Percentiles rank a stretch among this genome's conserved stretches.
Conservation (phyloP, 1,140 invertebrate species). For the Gyrodactylus bullatarudis region DNA sequence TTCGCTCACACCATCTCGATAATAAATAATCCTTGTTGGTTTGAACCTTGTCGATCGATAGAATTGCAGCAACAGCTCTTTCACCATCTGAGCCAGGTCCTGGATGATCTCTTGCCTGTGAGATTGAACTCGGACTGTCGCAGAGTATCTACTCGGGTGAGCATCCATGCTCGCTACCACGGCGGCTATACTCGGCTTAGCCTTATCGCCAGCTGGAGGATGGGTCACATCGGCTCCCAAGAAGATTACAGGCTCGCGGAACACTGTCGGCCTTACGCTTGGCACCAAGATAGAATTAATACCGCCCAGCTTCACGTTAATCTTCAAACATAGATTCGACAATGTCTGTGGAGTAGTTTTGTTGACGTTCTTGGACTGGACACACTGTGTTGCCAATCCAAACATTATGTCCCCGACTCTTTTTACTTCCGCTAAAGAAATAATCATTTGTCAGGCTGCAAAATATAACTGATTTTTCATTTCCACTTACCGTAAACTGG, state of each 20-base stretch:
- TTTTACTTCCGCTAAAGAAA: constrained; percentile 53
- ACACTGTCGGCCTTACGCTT: constrained; percentile 31
- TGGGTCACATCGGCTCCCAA: constrained; percentile 95
- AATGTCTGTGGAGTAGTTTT: constrained; percentile 96
- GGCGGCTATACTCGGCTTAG: constrained; percentile 87
- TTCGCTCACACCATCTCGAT: constrained; percentile 79
- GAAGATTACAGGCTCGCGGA: constrained; percentile 81
- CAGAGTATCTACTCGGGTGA: constrained; percentile 87
- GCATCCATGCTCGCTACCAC: constrained; percentile 90
- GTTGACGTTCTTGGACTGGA: constrained; percentile 97
- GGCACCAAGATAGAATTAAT: constrained; percentile 96
- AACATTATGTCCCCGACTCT: constrained; percentile 89
- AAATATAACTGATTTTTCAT: not conserved
- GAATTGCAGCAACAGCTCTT: constrained; percentile 63
- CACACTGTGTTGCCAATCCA: constrained; percentile 97
- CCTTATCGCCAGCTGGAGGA: constrained; percentile 88
- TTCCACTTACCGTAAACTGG: constrained; percentile 46
- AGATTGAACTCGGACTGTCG: constrained; percentile 86
- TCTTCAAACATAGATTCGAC: constrained; percentile 93
- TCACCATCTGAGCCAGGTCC: constrained; percentile 88
- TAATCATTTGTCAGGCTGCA: not conserved
- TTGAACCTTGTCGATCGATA: constrained; percentile 61
- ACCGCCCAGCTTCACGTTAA: constrained; percentile 95
- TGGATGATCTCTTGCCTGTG: constrained; percentile 82
- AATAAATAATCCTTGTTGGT: constrained; percentile 78